Conservation (phyloP, 2,888 invertebrate genomes). For the Salticus scenicus region DNA sequence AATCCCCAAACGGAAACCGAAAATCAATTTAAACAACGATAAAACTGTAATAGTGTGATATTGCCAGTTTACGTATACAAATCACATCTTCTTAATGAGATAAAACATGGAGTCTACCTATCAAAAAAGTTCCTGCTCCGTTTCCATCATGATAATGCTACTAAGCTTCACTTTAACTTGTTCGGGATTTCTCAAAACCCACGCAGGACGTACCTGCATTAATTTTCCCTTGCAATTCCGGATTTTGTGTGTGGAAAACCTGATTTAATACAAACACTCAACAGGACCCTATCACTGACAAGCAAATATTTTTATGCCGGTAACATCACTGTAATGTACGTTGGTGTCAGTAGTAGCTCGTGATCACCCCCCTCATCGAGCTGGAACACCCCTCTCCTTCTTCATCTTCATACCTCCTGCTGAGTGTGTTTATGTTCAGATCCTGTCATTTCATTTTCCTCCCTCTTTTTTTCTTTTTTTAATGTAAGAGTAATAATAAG, state of each 20-base stretch:
- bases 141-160: background rate
- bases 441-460: conserved; percentile 4
- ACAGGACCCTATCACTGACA: conserved; percentile 29
- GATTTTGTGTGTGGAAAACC: conserved; percentile 9
- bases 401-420: background rate
- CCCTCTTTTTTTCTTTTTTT: background rate
- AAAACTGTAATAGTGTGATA: too few species aligned
- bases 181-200: background rate
- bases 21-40: too few species aligned
- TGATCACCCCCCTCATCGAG: background rate
- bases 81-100: too few species aligned
- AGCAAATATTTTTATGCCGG: conserved; percentile 23
- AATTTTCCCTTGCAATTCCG: background rate
- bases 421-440: background rate
- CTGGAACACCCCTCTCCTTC: background rate
- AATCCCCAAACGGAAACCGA: too few species aligned
- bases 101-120: background rate
- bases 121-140: background rate
- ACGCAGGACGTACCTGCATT: background rate
- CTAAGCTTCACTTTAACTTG: background rate
- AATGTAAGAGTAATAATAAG: too few species aligned
- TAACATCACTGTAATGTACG: background rate
- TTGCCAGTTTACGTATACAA: too few species aligned
- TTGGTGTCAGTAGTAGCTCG: conserved; percentile 4
- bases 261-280: conserved; percentile 26